Evolutionary conservation across 2,797 vertebrate species (phyloP), one percentile per base, ranked within the genome.

Genomic region (Sebastolobus alascanus): DNA sequence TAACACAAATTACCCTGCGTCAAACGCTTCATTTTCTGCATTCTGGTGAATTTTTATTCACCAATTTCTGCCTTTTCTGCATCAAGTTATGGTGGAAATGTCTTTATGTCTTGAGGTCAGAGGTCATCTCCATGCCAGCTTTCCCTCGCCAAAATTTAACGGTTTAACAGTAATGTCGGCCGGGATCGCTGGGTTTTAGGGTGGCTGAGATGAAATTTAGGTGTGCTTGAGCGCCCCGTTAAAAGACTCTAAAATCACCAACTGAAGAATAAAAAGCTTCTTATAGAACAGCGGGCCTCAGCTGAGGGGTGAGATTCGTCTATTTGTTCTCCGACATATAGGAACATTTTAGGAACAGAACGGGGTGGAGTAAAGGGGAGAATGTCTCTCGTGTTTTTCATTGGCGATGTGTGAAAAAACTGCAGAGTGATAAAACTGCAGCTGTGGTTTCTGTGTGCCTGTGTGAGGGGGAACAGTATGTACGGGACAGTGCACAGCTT

Each of bases 371-470:
- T 35, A 4, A 13, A 50, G 31, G 14, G 59, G 25, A 60, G 61
- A 64, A 31, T 22, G 31, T 22, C 20, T 65, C 66, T 77, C 9
- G 1, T 65, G 64, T n/a, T 70, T 80, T 59, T 65, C 37, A 78
- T 9, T 18, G 73, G 29, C 27, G 11, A 70, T 63, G 20, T 69
- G 50, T 65, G 60, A 60, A 77, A 29, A 46, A 38, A 16, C 35
- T 38, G 52, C 75, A 35, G 59, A 66, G 82, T 38, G 75, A 83
- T 83, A 80, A 85, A 90, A 79, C 22, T 77, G 79, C 87, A 91
- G 91, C 84, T 91, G 88, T 86, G 75, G 79, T 82, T 67, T 85
- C 8, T 64, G 65, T 70, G 55, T 54, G 58, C n/a, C 38, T 64
- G 59, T 61, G 61, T 3, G 73, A 68, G 35, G 56, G 56, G 68